A percentile compares a stretch with the other conserved stretches of the same genome.
Evolutionary conservation across 1,140 invertebrate species (phyloP).

Genomic region (Hycleus phaleratus): DNA sequence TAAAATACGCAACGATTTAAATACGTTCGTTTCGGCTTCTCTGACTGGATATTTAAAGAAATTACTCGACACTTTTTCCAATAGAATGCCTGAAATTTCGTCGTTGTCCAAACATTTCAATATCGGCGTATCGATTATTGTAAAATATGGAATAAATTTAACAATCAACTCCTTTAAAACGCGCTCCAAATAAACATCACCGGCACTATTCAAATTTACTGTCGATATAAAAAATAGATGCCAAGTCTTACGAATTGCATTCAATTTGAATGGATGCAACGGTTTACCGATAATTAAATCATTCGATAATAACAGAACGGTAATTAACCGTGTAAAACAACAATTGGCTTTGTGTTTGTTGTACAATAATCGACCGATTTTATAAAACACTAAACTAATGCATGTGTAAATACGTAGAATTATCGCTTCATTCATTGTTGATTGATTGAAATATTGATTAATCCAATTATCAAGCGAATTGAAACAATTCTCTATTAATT

Average conservation of each 20-base stretch:
- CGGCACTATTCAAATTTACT: conserved; percentile 21
- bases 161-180: conserved; percentile 31
- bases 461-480: conserved; percentile 28
- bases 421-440: conserved; percentile 21
- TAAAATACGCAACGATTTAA: conserved; percentile 32
- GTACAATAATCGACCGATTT: conserved; percentile 31
- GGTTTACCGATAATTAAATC: conserved; percentile 31
- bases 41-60: conserved; percentile 29
- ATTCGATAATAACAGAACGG: conserved; percentile 28
- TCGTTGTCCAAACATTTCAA: conserved; percentile 21
- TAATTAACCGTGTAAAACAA: conserved; percentile 28
- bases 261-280: conserved; percentile 23
- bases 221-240: conserved; percentile 30
- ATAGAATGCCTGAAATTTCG: conserved; percentile 18
- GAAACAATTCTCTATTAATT: conserved; percentile 29
- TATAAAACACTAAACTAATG: conserved; percentile 25
- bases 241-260: conserved; percentile 32
- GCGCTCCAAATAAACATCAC: conserved; percentile 35
- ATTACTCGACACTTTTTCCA: conserved; percentile 29
- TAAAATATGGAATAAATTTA: conserved; percentile 32
- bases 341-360: conserved; percentile 27
- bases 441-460: conserved; percentile 18
- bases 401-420: conserved; percentile 29
- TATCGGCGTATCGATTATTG: conserved; percentile 28
- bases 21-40: conserved; percentile 29